These are phyloP conservation scores for Bovichtus variegatus DNA, from an alignment of 2,797 vertebrate genomes.

Conservation along the genomic window DNA sequence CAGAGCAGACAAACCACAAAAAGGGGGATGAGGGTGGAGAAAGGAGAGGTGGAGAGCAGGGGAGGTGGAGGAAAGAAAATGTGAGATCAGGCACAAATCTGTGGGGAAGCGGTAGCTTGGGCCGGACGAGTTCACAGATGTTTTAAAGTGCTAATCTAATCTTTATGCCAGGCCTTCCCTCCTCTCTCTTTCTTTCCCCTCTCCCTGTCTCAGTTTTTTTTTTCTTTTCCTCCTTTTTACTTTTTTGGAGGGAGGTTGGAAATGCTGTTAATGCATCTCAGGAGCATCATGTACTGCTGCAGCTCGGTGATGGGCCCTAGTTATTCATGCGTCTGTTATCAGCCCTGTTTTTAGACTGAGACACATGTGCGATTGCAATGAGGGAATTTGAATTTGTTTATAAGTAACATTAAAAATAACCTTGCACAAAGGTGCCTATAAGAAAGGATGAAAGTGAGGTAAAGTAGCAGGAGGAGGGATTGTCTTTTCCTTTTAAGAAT, in stretches of 20 bases:
- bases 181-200: constrained; percentile 62
- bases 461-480: constrained; percentile 10
- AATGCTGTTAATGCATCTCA: constrained; percentile 85
- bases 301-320: constrained; percentile 59
- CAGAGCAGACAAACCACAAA: constrained; percentile 48
- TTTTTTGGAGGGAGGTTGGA: constrained; percentile 70
- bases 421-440: constrained; percentile 31
- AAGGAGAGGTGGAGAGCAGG: constrained; percentile 32
- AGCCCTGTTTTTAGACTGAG: constrained; percentile 69
- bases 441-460: constrained; percentile 41
- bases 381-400: constrained; percentile 51
- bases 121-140: constrained; percentile 87
- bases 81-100: constrained; percentile 80
- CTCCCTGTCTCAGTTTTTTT: constrained; percentile 56
- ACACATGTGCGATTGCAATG: constrained; percentile 83
- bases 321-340: constrained; percentile 80
- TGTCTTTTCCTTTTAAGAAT: constrained; percentile 55
- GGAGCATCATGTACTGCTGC: constrained; percentile 81
- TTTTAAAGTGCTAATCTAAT: constrained; percentile 90
- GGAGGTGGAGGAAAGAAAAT: constrained; percentile 66
- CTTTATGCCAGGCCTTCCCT: constrained; percentile 86
- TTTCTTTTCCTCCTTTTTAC: constrained; percentile 58
- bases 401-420: constrained; percentile 56
- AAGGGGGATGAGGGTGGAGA: constrained; percentile 32
- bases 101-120: constrained; percentile 80